Base-by-base conservation (phyloP, 2,113 vertebrate genomes). In the Entelurus aequoreus region DNA sequence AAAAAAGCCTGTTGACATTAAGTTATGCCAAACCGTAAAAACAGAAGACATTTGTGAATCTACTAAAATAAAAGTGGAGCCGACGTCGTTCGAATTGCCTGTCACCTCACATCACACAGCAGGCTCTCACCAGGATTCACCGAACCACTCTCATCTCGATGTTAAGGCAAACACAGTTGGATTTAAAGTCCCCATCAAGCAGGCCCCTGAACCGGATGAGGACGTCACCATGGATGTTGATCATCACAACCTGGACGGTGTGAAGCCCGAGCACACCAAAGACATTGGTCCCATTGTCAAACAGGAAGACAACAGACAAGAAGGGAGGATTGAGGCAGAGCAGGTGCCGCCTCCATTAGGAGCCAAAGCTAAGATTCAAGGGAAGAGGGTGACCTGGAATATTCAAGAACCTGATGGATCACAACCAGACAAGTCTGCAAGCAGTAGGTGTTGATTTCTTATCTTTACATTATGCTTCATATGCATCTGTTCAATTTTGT, bases 341-440 rank as follows among this genome's bases (percentile, higher is more conserved):
- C 68, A 60, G 6, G 21, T 60, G 4, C 36, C 72, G 4, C 77
- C 84, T 51, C 59, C 48, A 6, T 68, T 79, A 0, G 71, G 69
- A 1, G 61, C 84, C 7, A 95, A 93, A 72, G 82, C 90, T 12
- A 94, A 94, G 82, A 75, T 90, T 21, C 86, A 88, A 2, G 95
- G 94, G 42, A 99, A 99, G 65, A 91, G 96, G 69, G 97, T 99
- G 46, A 98, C 97, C 4, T 99, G 97, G 97, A 98, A 98, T 80
- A 93, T 99, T 19, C 91, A 95, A 60, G 93, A 93, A 48, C 90
- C 93, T 0, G 91, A 86, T 0, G 51, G 80, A 9, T 75, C 79
- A 0, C 63, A 88, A 48, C 65, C 86, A 1, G 90, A 87, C 68
- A 94, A 91, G 84, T 79, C 80, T 3, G 52, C 84, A 62, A 88